Conservation (phyloP, 2,797 vertebrate species). For the Galago senegalensis region DNA sequence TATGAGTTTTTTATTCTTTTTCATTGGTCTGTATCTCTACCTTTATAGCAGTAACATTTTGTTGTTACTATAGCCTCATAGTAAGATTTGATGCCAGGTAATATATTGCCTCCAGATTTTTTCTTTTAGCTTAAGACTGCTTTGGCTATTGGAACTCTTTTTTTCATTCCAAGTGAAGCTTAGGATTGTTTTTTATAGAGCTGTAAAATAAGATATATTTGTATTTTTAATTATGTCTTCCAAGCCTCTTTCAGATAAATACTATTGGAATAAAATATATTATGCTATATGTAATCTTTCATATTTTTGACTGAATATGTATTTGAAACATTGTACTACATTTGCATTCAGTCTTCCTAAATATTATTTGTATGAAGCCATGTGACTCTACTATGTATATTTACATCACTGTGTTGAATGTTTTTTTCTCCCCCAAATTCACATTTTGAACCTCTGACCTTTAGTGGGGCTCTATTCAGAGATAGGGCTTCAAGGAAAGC, state of each 20-base stretch:
- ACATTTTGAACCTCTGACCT: not conserved
- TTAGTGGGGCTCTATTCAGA: not conserved
- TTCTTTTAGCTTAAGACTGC: too few species aligned
- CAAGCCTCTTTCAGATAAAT: not conserved
- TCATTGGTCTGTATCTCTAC: too few species aligned
- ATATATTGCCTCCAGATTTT: too few species aligned
- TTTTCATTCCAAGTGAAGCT: too few species aligned
- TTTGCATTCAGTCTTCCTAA: not conserved
- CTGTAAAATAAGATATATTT: not conserved
- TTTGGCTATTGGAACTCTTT: too few species aligned
- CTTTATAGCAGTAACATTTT: too few species aligned
- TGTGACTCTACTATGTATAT: not conserved
- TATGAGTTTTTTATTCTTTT: too few species aligned
- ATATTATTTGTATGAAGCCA: not conserved
- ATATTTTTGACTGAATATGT: not conserved
- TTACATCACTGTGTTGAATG: not conserved
- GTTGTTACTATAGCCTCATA: too few species aligned
- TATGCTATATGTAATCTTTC: not conserved
- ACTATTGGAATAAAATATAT: not conserved
- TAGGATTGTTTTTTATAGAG: too few species aligned
- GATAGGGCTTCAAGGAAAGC: not conserved
- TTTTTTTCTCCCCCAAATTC: not conserved
- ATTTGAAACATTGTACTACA: not conserved
- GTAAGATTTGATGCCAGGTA: too few species aligned
- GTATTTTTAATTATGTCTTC: conserved; percentile 4